Conservation (phyloP, 2,888 invertebrate species). For the Drosophila neonasuta region DNA sequence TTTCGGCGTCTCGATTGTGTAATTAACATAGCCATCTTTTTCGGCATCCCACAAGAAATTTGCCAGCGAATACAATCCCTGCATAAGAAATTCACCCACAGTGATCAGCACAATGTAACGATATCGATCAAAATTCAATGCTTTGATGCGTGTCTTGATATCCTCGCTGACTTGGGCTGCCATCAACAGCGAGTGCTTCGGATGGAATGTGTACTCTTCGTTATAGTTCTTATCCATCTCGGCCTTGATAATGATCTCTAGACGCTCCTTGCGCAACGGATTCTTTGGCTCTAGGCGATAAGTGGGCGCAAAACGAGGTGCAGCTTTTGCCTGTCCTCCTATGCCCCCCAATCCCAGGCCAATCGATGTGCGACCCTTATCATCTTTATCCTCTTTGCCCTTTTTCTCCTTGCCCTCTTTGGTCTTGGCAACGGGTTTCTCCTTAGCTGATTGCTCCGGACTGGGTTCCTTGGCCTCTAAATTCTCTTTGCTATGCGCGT, state of each 20-base stretch:
- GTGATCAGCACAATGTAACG: constrained; percentile 80
- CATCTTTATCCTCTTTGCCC: constrained; percentile 29
- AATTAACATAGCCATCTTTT: constrained; percentile 79
- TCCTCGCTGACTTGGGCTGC: constrained; percentile 79
- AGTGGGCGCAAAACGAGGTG: constrained; percentile 77
- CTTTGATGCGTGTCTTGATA: constrained; percentile 79
- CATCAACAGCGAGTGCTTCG: constrained; percentile 75
- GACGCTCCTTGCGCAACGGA: constrained; percentile 78
- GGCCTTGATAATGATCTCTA: constrained; percentile 78
- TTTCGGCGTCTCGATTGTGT: constrained; percentile 77
- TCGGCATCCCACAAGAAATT: constrained; percentile 81
- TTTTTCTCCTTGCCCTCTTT: constrained; percentile 39
- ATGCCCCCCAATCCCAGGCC: neutral
- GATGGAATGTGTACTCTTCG: constrained; percentile 72
- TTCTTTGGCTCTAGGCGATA: constrained; percentile 81
- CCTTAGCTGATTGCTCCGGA: constrained; percentile 36
- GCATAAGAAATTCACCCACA: constrained; percentile 81
- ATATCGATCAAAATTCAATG: constrained; percentile 80
- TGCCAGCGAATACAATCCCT: constrained; percentile 76
- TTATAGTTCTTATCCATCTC: constrained; percentile 77
- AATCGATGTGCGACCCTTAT: constrained; percentile 23
- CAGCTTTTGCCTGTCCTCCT: constrained; percentile 21
- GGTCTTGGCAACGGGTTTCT: constrained; percentile 26
- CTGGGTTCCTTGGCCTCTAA: constrained; percentile 19
- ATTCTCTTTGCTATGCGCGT: constrained; percentile 33